These are phyloP conservation scores for Drosophila macrospina DNA, from an alignment of 2,888 invertebrate genomes.

Conservation along the genomic window DNA sequence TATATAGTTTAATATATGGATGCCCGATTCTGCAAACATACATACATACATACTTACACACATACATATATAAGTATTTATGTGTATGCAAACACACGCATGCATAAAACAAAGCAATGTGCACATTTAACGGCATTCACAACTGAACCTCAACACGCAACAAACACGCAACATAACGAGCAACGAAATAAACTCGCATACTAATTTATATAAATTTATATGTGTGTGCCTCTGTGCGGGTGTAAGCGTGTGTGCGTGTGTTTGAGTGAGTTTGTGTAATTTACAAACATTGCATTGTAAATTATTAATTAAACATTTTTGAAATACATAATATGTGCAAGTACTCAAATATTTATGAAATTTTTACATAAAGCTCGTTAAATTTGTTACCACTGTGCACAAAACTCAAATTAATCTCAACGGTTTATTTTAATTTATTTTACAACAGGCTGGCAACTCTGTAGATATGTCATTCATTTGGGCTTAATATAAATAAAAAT, in stretches of 20 bases:
- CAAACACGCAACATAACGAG: conserved; percentile 16
- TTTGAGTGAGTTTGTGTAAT: conserved; percentile 27
- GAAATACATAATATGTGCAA: conserved; percentile 55
- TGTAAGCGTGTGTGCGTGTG: conserved; percentile 2
- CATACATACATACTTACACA: conserved; percentile 4
- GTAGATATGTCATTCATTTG: too few species aligned
- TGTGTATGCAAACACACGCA: conserved; percentile 11
- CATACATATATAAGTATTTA: conserved; percentile 5
- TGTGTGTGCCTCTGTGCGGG: neutral
- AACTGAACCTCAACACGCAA: conserved; percentile 31
- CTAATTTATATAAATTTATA: conserved; percentile 1
- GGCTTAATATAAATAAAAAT: too few species aligned
- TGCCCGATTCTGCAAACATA: neutral
- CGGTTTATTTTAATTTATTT: conserved; percentile 4
- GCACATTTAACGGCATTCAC: conserved; percentile 52
- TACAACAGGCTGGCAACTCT: neutral
- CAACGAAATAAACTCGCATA: conserved; percentile 4
- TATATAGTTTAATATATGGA: neutral
- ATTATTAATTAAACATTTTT: conserved; percentile 53
- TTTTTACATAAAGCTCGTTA: conserved; percentile 11
- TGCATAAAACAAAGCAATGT: conserved; percentile 29
- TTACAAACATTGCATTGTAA: conserved; percentile 46
- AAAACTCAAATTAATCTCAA: conserved; percentile 9
- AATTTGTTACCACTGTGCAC: conserved; percentile 9
- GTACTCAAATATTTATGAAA: conserved; percentile 28